Conservation (phyloP, 2,797 vertebrate genomes). For the Enteromius anoplus region DNA sequence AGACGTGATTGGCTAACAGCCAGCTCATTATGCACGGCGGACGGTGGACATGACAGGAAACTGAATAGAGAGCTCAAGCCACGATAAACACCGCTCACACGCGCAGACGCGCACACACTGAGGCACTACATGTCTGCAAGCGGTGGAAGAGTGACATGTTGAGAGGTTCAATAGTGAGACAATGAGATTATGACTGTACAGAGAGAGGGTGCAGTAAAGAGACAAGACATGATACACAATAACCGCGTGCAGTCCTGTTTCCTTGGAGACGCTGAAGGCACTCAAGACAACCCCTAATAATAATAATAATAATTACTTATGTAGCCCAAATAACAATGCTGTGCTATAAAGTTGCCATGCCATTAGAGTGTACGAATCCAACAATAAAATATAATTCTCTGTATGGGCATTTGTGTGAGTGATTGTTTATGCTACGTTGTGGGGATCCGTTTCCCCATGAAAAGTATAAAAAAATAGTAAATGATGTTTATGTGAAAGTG, state of each 20-base stretch:
- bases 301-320: not conserved
- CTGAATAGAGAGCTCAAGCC: slow-evolving; percentile 30
- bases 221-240: not conserved
- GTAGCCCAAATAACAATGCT: not conserved
- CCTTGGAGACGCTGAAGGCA: not conserved
- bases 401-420: not conserved
- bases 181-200: slow-evolving; percentile 42
- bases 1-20: slow-evolving; percentile 47
- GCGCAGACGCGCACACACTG: not conserved
- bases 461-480: too few relatives aligned
- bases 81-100: slow-evolving; percentile 4
- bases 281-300: not conserved
- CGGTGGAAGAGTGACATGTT: slow-evolving; percentile 29
- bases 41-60: slow-evolving; percentile 47
- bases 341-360: not conserved
- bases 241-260: not conserved
- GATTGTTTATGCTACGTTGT: too few relatives aligned
- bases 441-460: too few relatives aligned
- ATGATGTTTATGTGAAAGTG: too few relatives aligned
- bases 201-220: slow-evolving; percentile 14
- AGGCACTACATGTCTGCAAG: not conserved
- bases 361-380: not conserved
- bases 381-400: not conserved
- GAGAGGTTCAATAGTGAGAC: slow-evolving; percentile 26
- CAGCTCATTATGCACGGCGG: slow-evolving; percentile 54